Evolutionary conservation across 2,113 vertebrate genomes (phyloP), one percentile per base, ranked within the genome.

Genomic region (Cavia aperea): DNA sequence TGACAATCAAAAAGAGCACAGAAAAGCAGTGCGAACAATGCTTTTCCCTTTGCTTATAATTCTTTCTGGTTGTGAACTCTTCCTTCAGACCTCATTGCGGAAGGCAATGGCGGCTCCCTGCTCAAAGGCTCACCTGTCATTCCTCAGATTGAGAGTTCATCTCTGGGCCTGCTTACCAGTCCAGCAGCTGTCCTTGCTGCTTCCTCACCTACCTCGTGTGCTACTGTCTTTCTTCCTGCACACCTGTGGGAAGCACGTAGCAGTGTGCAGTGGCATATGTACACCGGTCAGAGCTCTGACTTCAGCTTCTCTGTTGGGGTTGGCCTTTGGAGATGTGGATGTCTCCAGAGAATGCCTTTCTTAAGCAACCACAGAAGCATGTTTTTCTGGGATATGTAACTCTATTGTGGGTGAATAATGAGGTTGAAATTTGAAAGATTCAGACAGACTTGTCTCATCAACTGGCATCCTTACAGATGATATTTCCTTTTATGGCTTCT

Each of bases 1-100:
- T 72, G 95, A 86, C 95, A 97, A 95, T 95, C 79, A 94, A 95
- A 89, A 77, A 89, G 81, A 92, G 89, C 81, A 82, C 18, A 95
- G 83, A 93, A 77, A 92, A 88, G 68, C 81, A 91, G 79, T 19
- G 0, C 1, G 90, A 96, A 96, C 93, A 96, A 88, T 4, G 8
- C 0, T 8, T 68, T 90, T 72, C 87, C 88, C 29, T 88, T 94
- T 96, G 96, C 95, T 96, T 94, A 63, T 87, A 58, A 19, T 68
- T 91, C 94, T 96, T 90, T 79, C 83, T 39, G 54, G 62, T 79
- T 97, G 95, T 94, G 94, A 96, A 93, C 79, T 88, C 79, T 86
- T 92, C 81, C 63, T 95, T 79, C 84, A 92, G 93, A 77, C 39
- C n/a, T 86, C 18, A 24, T 68, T 93, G 21, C 72, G 73, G 88